Percentiles rank a stretch among this genome's conserved stretches.
Conservation (phyloP, 2,113 vertebrate species). For the Aegotheles bennettii region DNA sequence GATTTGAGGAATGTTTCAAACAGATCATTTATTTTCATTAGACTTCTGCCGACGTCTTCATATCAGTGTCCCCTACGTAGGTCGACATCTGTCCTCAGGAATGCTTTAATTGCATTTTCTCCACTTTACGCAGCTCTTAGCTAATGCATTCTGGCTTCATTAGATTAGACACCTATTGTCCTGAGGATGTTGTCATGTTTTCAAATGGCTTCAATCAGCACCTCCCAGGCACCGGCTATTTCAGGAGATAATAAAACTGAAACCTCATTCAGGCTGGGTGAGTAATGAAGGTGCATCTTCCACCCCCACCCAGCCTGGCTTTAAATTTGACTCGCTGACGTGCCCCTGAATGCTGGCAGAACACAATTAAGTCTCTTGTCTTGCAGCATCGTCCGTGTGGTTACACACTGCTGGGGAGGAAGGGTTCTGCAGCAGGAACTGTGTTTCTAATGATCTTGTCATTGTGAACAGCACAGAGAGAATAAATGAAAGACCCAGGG, state of each 20-base stretch:
- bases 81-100: constrained; percentile 50
- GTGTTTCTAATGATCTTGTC: constrained; percentile 24
- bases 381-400: background rate
- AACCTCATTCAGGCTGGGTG: constrained; percentile 51
- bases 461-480: background rate
- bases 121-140: background rate
- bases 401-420: constrained; percentile 20
- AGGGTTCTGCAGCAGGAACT: background rate
- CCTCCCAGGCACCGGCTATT: constrained; percentile 47
- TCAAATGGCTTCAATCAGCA: constrained; percentile 64
- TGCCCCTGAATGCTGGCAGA: constrained; percentile 40
- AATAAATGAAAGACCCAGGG: background rate
- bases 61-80: background rate
- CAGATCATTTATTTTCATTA: constrained; percentile 60
- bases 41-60: background rate
- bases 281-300: constrained; percentile 35
- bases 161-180: constrained; percentile 59
- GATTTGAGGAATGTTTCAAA: constrained; percentile 29
- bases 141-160: constrained; percentile 52
- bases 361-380: constrained; percentile 62
- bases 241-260: constrained; percentile 39
- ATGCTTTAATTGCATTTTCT: constrained; percentile 55
- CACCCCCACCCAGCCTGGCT: background rate
- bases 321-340: constrained; percentile 48
- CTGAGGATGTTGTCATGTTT: constrained; percentile 61